phyloP scores from a whole-genome alignment of 2,113 vertebrate genomes.

The Barbus barbus region DNA sequence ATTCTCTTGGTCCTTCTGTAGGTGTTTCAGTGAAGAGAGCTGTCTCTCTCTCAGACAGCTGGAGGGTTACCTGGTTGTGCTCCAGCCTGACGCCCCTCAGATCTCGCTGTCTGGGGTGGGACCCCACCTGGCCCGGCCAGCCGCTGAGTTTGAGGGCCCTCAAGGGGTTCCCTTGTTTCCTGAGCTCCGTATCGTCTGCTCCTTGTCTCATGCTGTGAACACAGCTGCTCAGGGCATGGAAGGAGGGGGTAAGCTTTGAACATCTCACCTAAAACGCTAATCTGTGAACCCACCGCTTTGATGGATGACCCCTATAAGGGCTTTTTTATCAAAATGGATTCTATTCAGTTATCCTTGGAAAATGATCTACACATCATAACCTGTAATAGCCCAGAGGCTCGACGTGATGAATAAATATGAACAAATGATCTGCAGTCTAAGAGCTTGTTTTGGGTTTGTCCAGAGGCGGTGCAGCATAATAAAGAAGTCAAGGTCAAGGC shows the following conservation, averaged over 20 bases:
- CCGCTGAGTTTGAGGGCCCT: conserved; percentile 84
- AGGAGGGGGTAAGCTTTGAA: conserved; percentile 72
- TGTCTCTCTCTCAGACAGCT: conserved; percentile 92
- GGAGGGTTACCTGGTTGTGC: conserved; percentile 94
- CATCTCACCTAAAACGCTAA: background rate
- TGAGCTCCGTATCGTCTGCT: conserved; percentile 91
- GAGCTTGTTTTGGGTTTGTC: conserved; percentile 5
- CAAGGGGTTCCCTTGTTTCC: conserved; percentile 91
- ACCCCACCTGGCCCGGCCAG: conserved; percentile 88
- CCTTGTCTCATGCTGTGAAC: conserved; percentile 87
- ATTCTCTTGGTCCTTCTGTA: conserved; percentile 58
- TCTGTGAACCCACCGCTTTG: background rate
- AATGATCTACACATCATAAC: background rate
- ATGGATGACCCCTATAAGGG: background rate
- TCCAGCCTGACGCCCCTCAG: conserved; percentile 95
- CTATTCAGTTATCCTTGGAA: background rate
- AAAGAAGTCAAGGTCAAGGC: conserved; percentile 13
- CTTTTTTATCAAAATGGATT: background rate
- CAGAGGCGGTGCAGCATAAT: background rate
- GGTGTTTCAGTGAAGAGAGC: conserved; percentile 96
- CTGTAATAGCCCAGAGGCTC: background rate
- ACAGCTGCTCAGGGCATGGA: conserved; percentile 81
- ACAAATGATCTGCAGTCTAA: background rate
- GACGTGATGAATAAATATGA: background rate
- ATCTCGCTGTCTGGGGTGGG: conserved; percentile 89